phyloP scores from a whole-genome alignment of 2,797 vertebrate genomes.

The Phyllotis vaccarum region DNA sequence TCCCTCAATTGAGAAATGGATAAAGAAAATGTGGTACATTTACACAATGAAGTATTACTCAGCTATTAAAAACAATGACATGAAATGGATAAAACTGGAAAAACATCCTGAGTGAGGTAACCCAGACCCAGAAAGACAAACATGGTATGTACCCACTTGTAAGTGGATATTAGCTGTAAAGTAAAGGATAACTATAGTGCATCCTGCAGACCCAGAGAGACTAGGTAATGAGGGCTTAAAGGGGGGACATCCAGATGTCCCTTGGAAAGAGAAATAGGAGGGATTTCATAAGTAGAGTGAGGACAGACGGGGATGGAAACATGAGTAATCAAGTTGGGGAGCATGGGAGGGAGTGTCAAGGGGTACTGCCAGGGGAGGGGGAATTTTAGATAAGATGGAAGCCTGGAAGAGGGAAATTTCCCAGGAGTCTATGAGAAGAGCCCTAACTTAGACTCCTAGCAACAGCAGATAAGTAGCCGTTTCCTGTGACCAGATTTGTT shows the following conservation, averaged over 20 bases:
- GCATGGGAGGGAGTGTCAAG: background rate
- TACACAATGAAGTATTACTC: background rate
- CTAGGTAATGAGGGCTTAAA: background rate
- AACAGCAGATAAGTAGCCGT: background rate
- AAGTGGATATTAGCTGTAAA: background rate
- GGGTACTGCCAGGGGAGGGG: rapidly evolving
- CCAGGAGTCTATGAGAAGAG: background rate
- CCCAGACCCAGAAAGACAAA: background rate
- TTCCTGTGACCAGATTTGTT: background rate
- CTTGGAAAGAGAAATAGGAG: background rate
- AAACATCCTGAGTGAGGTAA: background rate
- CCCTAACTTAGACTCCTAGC: background rate
- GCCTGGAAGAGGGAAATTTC: background rate
- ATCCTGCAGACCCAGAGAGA: background rate
- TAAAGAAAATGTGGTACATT: background rate
- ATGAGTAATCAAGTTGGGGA: background rate
- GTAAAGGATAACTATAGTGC: background rate
- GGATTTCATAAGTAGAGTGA: background rate
- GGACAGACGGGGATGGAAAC: background rate
- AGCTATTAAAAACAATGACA: background rate
- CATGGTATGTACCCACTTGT: background rate
- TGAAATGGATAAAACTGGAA: background rate
- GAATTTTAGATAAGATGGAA: background rate
- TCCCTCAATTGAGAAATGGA: background rate
- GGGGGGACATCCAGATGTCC: background rate